Evolutionary conservation across 1,140 invertebrate genomes (phyloP), one percentile per base, ranked within the genome.

Genomic region (Oryctes rhinoceros): DNA sequence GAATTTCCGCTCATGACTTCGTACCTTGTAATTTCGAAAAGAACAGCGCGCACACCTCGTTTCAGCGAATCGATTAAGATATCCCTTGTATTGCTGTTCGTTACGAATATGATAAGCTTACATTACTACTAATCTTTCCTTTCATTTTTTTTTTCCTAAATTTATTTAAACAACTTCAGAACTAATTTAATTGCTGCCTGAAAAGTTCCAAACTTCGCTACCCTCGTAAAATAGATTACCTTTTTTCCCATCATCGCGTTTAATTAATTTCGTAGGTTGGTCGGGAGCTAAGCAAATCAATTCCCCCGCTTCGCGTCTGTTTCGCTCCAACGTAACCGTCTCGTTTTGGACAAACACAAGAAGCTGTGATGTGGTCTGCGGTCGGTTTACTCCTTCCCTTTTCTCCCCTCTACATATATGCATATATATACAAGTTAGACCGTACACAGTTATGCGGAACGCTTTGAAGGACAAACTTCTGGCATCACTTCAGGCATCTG

Each of bases 341-440:
- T 81, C 82, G 80, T 81, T 80, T 78, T 81, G 53, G 79, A 83
- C 82, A 85, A 86, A 86, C 85, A 85, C 80, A 85, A 84, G 84
- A 80, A 84, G 84, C 85, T 86, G 82, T 86, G 85, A 86, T 86
- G 85, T 86, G 85, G 85, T 86, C 81, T 85, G 85, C 80, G 85
- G 85, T 79, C 67, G 83, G 81, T 82, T 86, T 86, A 84, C 83
- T 84, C 82, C 83, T 83, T 84, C 82, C 82, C 84, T 80, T 44
- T 44, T 4, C 39, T 44, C 9, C 39, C 39, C 9, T 44, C 39
- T 44, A 44, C 1, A 44, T 10, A 37, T 71, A 71, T 24, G 7
- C 7, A 71, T 59, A 24, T 20, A 30, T 71, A 71, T 71, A 71
- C 65, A 71, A 13, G 24, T 84, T 83, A 83, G 84, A 83, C 83